Percentiles rank a stretch among this genome's conserved stretches.
These are phyloP conservation scores for Cuniculus paca DNA, from an alignment of 2,797 vertebrate genomes.

Conservation along the genomic window DNA sequence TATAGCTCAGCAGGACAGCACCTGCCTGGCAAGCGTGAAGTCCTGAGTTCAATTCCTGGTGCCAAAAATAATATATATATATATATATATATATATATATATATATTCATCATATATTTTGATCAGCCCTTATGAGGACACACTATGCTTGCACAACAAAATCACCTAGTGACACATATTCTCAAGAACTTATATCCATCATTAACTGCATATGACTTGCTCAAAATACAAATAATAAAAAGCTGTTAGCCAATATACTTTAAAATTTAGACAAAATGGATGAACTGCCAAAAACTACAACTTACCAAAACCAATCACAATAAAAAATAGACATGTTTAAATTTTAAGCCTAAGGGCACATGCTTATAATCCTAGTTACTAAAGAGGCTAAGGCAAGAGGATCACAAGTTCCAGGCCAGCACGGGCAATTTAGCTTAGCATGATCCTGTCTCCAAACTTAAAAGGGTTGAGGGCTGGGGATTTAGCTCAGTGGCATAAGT, in stretches of 20 bases:
- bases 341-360: not conserved
- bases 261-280: not conserved
- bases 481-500: no score
- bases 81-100: no score
- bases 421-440: not conserved
- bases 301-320: not conserved
- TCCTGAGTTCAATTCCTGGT: no score
- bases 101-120: not conserved
- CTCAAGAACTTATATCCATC: not conserved
- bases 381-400: not conserved
- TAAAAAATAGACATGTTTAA: not conserved
- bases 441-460: not conserved
- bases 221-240: not conserved
- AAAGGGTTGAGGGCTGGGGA: no score
- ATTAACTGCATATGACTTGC: not conserved
- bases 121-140: not conserved
- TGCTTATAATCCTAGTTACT: not conserved
- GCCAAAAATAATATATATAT: no score
- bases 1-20: no score
- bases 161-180: not conserved
- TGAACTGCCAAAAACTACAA: not conserved
- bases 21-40: no score
- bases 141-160: not conserved
- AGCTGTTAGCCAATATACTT: not conserved
- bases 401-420: not conserved